A percentile compares a stretch with the other conserved stretches of the same genome.
These are phyloP conservation scores for Macquaria ambigua DNA, from an alignment of 2,113 vertebrate genomes.

Conservation along the genomic window DNA sequence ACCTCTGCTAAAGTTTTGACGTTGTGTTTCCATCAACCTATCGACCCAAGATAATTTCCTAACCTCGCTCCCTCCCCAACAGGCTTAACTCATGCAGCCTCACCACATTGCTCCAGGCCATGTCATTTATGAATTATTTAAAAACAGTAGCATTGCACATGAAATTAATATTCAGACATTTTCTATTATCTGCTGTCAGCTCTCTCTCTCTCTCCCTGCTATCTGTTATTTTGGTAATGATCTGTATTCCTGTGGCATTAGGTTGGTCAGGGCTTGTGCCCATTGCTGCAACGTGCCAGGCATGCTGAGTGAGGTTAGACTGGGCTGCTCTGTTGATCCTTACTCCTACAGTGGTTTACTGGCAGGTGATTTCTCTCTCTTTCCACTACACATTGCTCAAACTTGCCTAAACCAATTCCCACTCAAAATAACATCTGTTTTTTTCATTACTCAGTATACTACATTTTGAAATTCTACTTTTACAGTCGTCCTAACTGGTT, in stretches of 20 bases:
- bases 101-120: slow-evolving; percentile 61
- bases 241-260: slow-evolving; percentile 81
- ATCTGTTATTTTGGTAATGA: slow-evolving; percentile 69
- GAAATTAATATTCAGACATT: slow-evolving; percentile 76
- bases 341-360: slow-evolving; percentile 47
- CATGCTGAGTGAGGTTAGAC: slow-evolving; percentile 71
- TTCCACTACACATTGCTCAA: background rate
- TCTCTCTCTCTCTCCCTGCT: slow-evolving; percentile 22
- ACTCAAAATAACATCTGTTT: slow-evolving; percentile 29
- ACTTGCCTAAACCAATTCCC: background rate
- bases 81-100: slow-evolving; percentile 45
- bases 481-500: background rate
- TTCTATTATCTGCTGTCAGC: slow-evolving; percentile 64
- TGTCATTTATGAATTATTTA: slow-evolving; percentile 81
- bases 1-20: slow-evolving; percentile 28
- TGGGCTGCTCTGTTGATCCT: slow-evolving; percentile 61
- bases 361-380: slow-evolving; percentile 56
- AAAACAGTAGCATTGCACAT: slow-evolving; percentile 56
- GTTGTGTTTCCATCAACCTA: slow-evolving; percentile 18
- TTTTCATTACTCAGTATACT: background rate
- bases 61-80: slow-evolving; percentile 18
- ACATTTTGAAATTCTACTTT: background rate
- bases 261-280: slow-evolving; percentile 70
- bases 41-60: slow-evolving; percentile 28
- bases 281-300: slow-evolving; percentile 68